Base-by-base conservation (phyloP, 2,888 invertebrate genomes). In the Parapristionchus giblindavisi region DNA sequence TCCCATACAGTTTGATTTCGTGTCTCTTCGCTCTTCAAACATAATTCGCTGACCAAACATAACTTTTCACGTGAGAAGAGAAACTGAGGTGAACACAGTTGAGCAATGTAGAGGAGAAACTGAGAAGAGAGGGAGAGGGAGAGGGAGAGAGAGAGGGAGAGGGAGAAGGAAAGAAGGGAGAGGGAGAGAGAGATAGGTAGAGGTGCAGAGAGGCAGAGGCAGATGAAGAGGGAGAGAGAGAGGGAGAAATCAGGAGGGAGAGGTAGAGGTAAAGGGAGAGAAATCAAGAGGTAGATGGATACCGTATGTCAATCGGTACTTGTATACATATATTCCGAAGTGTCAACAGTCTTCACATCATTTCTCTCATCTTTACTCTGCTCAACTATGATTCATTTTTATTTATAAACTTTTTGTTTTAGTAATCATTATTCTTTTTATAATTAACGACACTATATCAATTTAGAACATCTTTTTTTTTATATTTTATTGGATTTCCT, bases 121-220 rank as follows among this genome's bases (percentile, higher is more conserved):
- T 21, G 24, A n/a, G 24, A 8, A 11, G 63, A 61, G 36, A 17
- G 36, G 27, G 36, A 14, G 32, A 61, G 32, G 34, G 63, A 61
- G 36, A n/a, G n/a, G n/a, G 27, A 32, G 32, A 61, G 63, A 32
- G 32, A 14, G 32, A 61, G 36, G 11, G 63, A 61, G 34, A 32
- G 63, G 34, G 63, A 11, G 34, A n/a, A 24, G 34, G 63, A 61
- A 36, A 29, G 34, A 34, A 36, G 34, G 63, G 27, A 36, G 34
- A 61, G 63, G 24, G 63, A 61, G 63, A 61, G n/a, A 61, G 63
- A 61, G 36, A 58, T 17, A 58, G 58, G 58, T 27, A 58, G 24
- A 58, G 58, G 27, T 14, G 58, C 24, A 58, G 24, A 58, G 58
- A n/a, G 58, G 58, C 24, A n/a, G 58, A n/a, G 58, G 27, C 11